Evolutionary conservation across 2,113 vertebrate genomes (phyloP), one percentile per base, ranked within the genome.

Genomic region (Psilopsiagon aymara): DNA sequence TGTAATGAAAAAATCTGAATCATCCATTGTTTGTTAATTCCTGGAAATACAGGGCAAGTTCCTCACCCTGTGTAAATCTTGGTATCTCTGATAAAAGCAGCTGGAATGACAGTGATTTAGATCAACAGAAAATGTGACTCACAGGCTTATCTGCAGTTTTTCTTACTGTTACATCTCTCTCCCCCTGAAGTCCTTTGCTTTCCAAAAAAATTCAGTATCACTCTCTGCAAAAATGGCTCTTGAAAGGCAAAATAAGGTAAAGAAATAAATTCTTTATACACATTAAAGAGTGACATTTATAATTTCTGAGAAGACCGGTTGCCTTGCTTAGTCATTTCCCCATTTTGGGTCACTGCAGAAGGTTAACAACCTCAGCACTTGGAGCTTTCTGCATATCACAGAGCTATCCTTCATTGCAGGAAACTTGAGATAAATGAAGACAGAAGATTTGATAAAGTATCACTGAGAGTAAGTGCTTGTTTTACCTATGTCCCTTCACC

Each of bases 81-180:
- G 17, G 31, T 75, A 27, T 75, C 35, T 89, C 47, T 78, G 52
- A 84, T 93, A 67, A 94, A 94, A 67, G 73, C 83, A 91, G 43
- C 52, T 92, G 74, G 81, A 95, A 87, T 0, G 51, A 91, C 81
- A 88, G 57, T 85, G 83, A 85, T 94, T 96, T 94, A 82, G 59
- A 82, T 85, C 89, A 96, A 95, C 70, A 94, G 88, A 94, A 95
- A 92, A 92, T 92, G 83, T 94, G 96, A 96, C 78, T 96, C 95
- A 93, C 31, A 59, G 49, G 49, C 83, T 94, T 85, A 91, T 94
- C 86, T 94, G 77, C 62, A 82, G 53, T 62, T 94, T 92, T 89
- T 84, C 80, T 90, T 79, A 82, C 83, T 95, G 39, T 73, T 93
- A 91, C 86, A 57, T 94, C 57, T 89, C 27, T 82, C 59, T 91